Evolutionary conservation across 35 echinoderm and acorn worm species (phyloP), one percentile per base, ranked within the genome.

Genomic region (Stichopus chloronotus): DNA sequence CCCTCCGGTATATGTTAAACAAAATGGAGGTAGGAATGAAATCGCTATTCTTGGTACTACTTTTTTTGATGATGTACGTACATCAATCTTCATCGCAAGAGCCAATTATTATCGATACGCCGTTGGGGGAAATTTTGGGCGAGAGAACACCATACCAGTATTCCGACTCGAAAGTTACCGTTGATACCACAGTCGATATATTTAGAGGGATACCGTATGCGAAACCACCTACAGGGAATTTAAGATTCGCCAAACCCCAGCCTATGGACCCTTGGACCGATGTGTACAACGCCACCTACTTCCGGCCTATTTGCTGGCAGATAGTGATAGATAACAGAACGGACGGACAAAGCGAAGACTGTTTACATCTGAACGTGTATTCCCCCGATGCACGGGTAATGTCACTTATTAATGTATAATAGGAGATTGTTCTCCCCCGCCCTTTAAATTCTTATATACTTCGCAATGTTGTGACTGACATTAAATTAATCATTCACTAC

Each of bases 131-230:
- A 13, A 21, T 89, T 8, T 4, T 69, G 52, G 87, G 87, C 4
- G 87, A 89, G 20, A 65, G 87, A 54, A 89, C 87, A 9, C 87
- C 59, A n/a, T 89, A 63, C 61, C 6, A 6, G n/a, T 52, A 89
- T 55, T 71, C 23, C 2, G 87, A 89, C 17, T 65, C 58, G 6
- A 55, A 55, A 55, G 57, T 63, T 9, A 30, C 43, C 16, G 83
- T 97, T 53, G 59, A 94, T 53, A 88, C 76, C 4, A 92, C 72
- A 2, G 78, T 97, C 5, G 95, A 94, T 77, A 90, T 97, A 24
- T 97, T 92, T 79, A 92, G 65, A 84, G 95, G 93, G 14, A 92
- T 96, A 84, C 95, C 95, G 3, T 96, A 92, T 69, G 95, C 95
- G 4, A 93, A 96, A 54, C 93, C 95, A n/a, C 95, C 95, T 25